These are phyloP conservation scores for Protodeltote pygarga DNA, from an alignment of 2,888 invertebrate genomes.

Conservation along the genomic window DNA sequence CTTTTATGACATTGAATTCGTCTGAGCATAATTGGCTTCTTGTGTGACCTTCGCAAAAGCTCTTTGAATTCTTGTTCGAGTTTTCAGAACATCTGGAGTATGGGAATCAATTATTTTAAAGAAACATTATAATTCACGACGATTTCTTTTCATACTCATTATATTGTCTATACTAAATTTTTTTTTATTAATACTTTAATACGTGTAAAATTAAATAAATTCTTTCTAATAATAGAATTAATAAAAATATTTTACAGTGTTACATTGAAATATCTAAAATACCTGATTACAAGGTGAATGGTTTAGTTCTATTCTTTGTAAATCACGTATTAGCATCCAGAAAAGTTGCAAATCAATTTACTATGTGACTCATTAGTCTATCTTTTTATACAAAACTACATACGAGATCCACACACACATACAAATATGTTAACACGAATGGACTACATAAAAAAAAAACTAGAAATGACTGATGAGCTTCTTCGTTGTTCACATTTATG, in stretches of 20 bases:
- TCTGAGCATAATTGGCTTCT: conserved; percentile 20
- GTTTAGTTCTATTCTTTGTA: too few relatives aligned
- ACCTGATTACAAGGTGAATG: too few relatives aligned
- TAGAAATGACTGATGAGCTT: conserved; percentile 18
- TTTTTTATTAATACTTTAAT: not conserved
- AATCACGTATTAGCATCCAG: too few relatives aligned
- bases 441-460: conserved; percentile 8
- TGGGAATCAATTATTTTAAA: conserved; percentile 39
- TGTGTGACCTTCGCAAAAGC: conserved; percentile 31
- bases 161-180: not conserved
- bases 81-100: conserved; percentile 23
- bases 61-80: conserved; percentile 19
- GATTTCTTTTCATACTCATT: conserved; percentile 8
- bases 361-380: too few relatives aligned
- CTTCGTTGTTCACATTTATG: conserved; percentile 19
- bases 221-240: too few relatives aligned
- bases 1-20: conserved; percentile 63
- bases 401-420: too few relatives aligned
- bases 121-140: conserved; percentile 21
- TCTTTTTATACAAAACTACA: too few relatives aligned
- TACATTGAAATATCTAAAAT: too few relatives aligned
- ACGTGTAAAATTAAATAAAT: too few relatives aligned
- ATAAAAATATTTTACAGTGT: too few relatives aligned
- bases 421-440: too few relatives aligned
- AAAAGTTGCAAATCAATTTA: too few relatives aligned